Percentiles rank a stretch among this genome's conserved stretches.
These are phyloP conservation scores for Listrodromus nycthemerus DNA, from an alignment of 2,888 invertebrate genomes.

Conservation along the genomic window DNA sequence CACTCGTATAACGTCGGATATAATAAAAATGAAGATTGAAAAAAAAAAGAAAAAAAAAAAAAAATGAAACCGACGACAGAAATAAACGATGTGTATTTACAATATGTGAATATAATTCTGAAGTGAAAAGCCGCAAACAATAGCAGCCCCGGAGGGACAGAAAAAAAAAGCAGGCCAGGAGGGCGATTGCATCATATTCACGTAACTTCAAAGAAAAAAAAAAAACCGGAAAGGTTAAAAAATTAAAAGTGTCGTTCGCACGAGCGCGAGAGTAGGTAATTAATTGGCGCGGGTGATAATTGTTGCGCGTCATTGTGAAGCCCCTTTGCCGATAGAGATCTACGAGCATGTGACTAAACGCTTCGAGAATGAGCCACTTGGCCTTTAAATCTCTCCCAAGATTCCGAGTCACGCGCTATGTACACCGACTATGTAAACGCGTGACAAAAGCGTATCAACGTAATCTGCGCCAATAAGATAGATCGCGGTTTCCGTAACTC, in stretches of 20 bases:
- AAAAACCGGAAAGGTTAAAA: not conserved
- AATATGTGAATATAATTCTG: too few relatives aligned
- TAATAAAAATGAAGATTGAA: too few relatives aligned
- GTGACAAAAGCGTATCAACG: not conserved
- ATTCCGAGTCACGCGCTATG: not conserved
- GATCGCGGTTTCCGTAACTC: constrained; percentile 2
- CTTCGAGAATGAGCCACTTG: constrained; percentile 52
- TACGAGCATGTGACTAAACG: constrained; percentile 46
- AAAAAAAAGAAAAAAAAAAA: not conserved
- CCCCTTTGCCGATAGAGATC: not conserved
- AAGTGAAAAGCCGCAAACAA: constrained; percentile 18
- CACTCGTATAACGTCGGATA: too few relatives aligned
- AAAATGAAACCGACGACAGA: not conserved
- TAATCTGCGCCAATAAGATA: not conserved
- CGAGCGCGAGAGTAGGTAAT: constrained; percentile 47
- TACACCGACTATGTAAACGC: not conserved
- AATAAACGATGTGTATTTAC: constrained; percentile 5
- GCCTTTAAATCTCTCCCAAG: constrained; percentile 24
- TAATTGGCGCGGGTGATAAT: constrained; percentile 53
- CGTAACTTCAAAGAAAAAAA: constrained; percentile 37
- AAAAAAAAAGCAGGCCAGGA: constrained; percentile 32
- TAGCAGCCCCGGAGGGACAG: not conserved
- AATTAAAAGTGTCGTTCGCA: constrained; percentile 28
- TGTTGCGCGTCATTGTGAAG: constrained; percentile 37
- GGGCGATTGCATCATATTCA: constrained; percentile 51